These are phyloP conservation scores for Climacteris rufus DNA, from an alignment of 2,113 vertebrate genomes.

Conservation along the genomic window DNA sequence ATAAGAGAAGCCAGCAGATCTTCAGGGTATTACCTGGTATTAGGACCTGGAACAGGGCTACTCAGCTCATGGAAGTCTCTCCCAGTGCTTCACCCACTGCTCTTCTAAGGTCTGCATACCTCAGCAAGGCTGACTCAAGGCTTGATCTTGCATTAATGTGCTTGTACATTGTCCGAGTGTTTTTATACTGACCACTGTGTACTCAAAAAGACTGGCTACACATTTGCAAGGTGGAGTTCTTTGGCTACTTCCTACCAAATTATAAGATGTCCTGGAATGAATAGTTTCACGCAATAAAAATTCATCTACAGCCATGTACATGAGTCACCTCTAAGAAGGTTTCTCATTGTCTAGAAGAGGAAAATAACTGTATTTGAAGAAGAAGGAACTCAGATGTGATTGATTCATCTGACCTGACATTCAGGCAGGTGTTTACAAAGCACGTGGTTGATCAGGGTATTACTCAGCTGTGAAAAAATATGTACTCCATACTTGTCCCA, in stretches of 20 bases:
- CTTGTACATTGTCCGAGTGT: rapidly evolving
- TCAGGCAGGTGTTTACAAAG: slow-evolving; percentile 10
- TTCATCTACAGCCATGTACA: neutral
- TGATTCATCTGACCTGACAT: slow-evolving; percentile 52
- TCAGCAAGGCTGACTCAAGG: neutral
- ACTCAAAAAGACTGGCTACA: neutral
- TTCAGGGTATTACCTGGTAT: neutral
- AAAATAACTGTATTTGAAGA: neutral
- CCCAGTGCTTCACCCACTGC: neutral
- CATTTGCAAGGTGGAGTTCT: neutral
- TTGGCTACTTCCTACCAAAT: neutral
- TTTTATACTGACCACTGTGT: neutral
- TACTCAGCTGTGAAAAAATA: slow-evolving; percentile 4
- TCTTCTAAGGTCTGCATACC: neutral
- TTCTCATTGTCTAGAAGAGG: neutral
- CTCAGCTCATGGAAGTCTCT: neutral
- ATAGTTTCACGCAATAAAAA: neutral
- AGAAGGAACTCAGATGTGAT: neutral
- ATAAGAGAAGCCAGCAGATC: neutral
- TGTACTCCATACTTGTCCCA: neutral
- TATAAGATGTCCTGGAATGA: neutral
- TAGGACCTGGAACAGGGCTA: neutral
- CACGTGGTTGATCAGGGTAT: neutral
- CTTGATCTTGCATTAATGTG: neutral
- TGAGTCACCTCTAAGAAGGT: slow-evolving; percentile 1